Evolutionary conservation across 1,140 invertebrate genomes (phyloP), one percentile per base, ranked within the genome.

Genomic region (Bombus huntii): DNA sequence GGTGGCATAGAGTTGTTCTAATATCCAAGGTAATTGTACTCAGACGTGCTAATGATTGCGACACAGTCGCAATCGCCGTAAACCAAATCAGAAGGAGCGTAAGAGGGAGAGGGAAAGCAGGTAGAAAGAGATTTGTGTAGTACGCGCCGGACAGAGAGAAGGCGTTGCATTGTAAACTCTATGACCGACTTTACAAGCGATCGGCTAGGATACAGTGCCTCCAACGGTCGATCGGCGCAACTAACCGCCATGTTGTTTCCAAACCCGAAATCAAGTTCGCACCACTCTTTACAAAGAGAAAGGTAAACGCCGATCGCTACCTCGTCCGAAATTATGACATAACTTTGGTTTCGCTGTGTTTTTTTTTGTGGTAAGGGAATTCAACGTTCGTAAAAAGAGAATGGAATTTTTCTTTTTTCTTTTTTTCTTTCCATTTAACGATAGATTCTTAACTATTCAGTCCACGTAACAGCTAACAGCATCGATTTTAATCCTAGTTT

Each of bases 11-110:
- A 88, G 53, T 73, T 79, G 86, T 87, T 89, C 85, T 83, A 87
- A 89, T 88, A 90, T 89, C 86, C 89, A 91, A 91, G 89, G 90
- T 91, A 81, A 89, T 88, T 88, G 90, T 88, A 81, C 78, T 72
- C 81, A 42, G 76, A 73, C 87, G 86, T 82, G 82, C 82, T 89
- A 90, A 92, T 81, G 88, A 87, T 89, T 91, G 88, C 90, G 83
- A 91, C 88, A 86, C 70, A 76, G 66, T 80, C 87, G 66, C 83
- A 72, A 86, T 91, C 87, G 83, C 87, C 87, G 87, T 90, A 87
- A 91, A 87, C 81, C 77, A 78, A 85, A 85, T 78, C 85, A 78
- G 81, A 53, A 72, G 66, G 65, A 42, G 44, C 62, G 39, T n/a
- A 13, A 62, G 10, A n/a, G 70, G 22, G 42, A 57, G 57, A 42